These are phyloP conservation scores for Silurus aristotelis DNA, from an alignment of 2,797 vertebrate species.

Conservation along the genomic window DNA sequence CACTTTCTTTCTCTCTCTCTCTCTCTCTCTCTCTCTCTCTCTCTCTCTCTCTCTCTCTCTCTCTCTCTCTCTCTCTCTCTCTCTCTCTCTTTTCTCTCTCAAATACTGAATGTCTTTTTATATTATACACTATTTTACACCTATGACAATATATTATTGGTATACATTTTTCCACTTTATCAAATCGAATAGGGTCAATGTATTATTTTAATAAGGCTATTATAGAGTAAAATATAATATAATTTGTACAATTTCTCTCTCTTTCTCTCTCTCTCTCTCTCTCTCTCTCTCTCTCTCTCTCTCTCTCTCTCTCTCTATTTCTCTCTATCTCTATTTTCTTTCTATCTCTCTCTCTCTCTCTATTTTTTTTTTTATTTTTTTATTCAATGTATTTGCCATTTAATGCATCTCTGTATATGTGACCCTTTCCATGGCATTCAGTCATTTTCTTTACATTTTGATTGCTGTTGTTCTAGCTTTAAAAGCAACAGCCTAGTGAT, in stretches of 20 bases:
- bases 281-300: too few species aligned
- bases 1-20: not conserved
- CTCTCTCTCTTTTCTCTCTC: not conserved
- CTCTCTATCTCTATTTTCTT: not conserved
- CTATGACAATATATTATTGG: not conserved
- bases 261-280: too few species aligned
- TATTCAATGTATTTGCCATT: slow-evolving; percentile 46
- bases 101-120: not conserved
- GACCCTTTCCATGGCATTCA: slow-evolving; percentile 73
- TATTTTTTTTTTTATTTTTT: too few species aligned
- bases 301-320: too few species aligned
- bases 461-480: slow-evolving; percentile 65
- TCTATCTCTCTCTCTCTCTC: too few species aligned
- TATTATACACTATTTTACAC: not conserved
- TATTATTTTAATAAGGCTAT: not conserved
- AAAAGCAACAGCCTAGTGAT: slow-evolving; percentile 69
- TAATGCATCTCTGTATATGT: slow-evolving; percentile 59
- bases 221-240: not conserved
- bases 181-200: too few species aligned
- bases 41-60: not conserved
- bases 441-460: slow-evolving; percentile 55
- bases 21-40: not conserved
- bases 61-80: not conserved
- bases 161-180: not conserved
- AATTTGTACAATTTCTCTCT: not conserved